Evolutionary conservation across 2,797 vertebrate genomes (phyloP), one percentile per base, ranked within the genome.

Genomic region (Etheostoma nigrum): DNA sequence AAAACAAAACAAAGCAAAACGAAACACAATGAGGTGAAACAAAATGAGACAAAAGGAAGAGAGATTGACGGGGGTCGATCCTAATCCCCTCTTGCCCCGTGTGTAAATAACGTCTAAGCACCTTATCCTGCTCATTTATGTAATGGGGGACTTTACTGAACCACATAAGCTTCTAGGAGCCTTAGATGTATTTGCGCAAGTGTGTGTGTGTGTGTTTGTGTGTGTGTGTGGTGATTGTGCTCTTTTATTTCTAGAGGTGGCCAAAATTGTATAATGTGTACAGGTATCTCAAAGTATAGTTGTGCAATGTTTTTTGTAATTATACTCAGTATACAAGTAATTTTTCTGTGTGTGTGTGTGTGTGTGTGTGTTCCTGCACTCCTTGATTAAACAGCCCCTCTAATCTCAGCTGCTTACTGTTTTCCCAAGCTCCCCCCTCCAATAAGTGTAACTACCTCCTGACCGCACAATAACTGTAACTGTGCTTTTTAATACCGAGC

Each of bases 101-200:
- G 94, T 94, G 93, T 97, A 97, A 97, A 96, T 97, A 97, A 96
- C 2, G 25, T 94, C 90, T 95, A 95, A 96, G 96, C 93, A 94
- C 94, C 94, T 96, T 94, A 93, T 89, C 88, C 93, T 88, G 86
- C 88, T 96, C 93, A 94, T 94, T 92, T 84, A 72, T 78, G 63
- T 91, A 87, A 93, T 93, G 93, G 88, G 45, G 53, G 79, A 61
- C 77, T 81, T 82, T 64, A 83, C 75, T 80, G 73, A 85, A 72
- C 72, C 67, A 61, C 48, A 54, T 89, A 84, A 87, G 81, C 84
- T 57, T 74, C 72, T 65, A 8, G 67, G 78, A 55, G 59, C 74
- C 62, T 25, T 15, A 67, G 19, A 74, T 74, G 42, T 65, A 71
- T 72, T 78, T 61, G 40, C 14, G 52, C 30, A 65, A 74, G 33